Percentiles rank a stretch among this genome's conserved stretches.
These are phyloP conservation scores for Trichogramma dendrolimi DNA, from an alignment of 2,888 invertebrate genomes.

Conservation along the genomic window DNA sequence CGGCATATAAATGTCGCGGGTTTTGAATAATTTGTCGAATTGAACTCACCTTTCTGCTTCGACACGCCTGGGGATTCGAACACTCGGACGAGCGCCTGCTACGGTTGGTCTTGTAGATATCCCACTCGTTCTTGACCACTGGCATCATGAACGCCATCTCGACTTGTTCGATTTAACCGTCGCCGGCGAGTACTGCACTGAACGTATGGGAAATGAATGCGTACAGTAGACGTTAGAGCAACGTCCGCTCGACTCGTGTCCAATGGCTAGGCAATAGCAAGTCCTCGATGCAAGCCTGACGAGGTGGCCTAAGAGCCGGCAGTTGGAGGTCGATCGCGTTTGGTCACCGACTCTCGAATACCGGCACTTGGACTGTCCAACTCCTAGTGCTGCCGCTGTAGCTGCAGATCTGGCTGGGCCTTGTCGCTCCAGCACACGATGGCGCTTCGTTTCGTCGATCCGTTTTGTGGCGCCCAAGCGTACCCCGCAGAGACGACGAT, in stretches of 20 bases:
- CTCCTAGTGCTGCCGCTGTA: neutral
- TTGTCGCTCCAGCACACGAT: no score
- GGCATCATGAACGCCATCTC: slow-evolving; percentile 94
- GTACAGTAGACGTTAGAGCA: no score
- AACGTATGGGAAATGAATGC: no score
- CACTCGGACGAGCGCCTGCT: slow-evolving; percentile 73
- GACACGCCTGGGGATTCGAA: slow-evolving; percentile 60
- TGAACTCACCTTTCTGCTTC: slow-evolving; percentile 60
- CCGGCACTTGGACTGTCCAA: slow-evolving; percentile 6
- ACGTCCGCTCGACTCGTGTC: no score
- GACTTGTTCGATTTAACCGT: slow-evolving; percentile 14
- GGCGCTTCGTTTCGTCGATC: slow-evolving; percentile 11
- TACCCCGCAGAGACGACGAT: slow-evolving; percentile 9
- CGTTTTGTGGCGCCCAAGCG: slow-evolving; percentile 22
- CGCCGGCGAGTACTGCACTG: neutral
- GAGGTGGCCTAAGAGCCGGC: no score
- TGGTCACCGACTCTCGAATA: slow-evolving; percentile 22
- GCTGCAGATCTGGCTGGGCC: slow-evolving; percentile 5
- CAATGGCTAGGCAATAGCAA: no score
- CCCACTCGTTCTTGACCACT: slow-evolving; percentile 89
- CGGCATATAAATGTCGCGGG: no score
- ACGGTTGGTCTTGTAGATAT: slow-evolving; percentile 82
- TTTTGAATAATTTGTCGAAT: no score
- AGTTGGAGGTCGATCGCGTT: slow-evolving; percentile 5
- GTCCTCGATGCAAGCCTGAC: no score